These are phyloP conservation scores for Prietella phreatophila DNA, from an alignment of 2,113 vertebrate genomes.

Conservation along the genomic window DNA sequence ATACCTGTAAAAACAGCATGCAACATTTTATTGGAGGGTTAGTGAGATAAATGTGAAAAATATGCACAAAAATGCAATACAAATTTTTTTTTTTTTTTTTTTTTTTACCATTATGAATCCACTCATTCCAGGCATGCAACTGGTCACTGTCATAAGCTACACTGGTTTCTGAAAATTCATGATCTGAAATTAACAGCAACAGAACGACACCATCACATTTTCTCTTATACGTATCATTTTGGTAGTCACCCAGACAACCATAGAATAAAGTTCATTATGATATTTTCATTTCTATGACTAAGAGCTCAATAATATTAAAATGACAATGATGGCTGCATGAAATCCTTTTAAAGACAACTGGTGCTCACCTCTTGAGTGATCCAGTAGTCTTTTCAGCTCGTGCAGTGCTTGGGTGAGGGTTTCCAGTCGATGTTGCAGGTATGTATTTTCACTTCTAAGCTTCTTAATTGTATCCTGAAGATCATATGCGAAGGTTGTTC, in stretches of 20 bases:
- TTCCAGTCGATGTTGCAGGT: conserved; percentile 67
- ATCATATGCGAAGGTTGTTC: conserved; percentile 57
- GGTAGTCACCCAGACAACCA: neutral
- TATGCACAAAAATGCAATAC: neutral
- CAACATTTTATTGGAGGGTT: neutral
- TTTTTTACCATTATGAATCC: conserved; percentile 63
- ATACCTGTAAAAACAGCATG: conserved; percentile 57
- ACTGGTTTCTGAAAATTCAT: conserved; percentile 48
- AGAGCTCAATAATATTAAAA: neutral
- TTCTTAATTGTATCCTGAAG: conserved; percentile 70
- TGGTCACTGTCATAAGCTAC: conserved; percentile 52
- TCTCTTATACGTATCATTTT: neutral
- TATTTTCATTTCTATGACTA: neutral
- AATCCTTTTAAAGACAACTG: neutral
- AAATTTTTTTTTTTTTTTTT: neutral
- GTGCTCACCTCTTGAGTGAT: conserved; percentile 61
- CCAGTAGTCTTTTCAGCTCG: conserved; percentile 63
- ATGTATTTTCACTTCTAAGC: conserved; percentile 67
- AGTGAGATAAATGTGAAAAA: neutral
- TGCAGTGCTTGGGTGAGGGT: conserved; percentile 64
- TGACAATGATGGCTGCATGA: neutral
- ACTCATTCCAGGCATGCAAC: conserved; percentile 63
- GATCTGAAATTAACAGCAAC: conserved; percentile 15
- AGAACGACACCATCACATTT: neutral
- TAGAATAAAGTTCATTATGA: neutral